Evolutionary conservation across 2,797 vertebrate species (phyloP).

Genomic region (Tapera naevia): DNA sequence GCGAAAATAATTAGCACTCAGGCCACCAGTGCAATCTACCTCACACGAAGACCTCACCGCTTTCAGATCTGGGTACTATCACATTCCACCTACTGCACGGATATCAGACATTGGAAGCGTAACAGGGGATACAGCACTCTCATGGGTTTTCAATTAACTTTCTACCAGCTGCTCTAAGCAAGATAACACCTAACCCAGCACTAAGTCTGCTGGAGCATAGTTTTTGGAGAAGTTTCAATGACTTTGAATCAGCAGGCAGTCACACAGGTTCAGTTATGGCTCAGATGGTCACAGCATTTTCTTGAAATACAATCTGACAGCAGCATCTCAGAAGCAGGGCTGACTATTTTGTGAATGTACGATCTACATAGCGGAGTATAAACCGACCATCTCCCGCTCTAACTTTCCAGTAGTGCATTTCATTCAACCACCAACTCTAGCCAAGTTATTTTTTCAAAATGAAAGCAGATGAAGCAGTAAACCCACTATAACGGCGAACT

Average conservation of each 20-base stretch:
- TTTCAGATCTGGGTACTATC: not conserved
- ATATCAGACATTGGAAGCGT: not conserved
- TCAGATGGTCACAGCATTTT: not conserved
- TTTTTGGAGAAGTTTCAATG: not conserved
- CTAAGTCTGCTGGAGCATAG: not conserved
- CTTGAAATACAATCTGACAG: not conserved
- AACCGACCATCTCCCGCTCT: not conserved
- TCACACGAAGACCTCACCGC: not conserved
- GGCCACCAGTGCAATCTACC: not conserved
- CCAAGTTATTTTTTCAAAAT: not conserved
- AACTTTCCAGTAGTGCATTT: not conserved
- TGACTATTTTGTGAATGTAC: not conserved
- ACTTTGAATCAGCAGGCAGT: not conserved
- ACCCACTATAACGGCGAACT: not conserved
- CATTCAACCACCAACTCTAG: not conserved
- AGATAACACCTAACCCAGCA: not conserved
- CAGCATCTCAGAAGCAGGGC: not conserved
- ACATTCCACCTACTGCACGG: not conserved
- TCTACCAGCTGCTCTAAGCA: not conserved
- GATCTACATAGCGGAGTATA: not conserved
- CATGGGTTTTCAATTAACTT: not conserved
- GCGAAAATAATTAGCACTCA: conserved; percentile 2
- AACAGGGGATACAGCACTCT: not conserved
- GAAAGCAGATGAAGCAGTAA: not conserved
- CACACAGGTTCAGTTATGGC: not conserved